Conservation (phyloP, 2,888 invertebrate genomes). For the Lumbricus terrestris region DNA sequence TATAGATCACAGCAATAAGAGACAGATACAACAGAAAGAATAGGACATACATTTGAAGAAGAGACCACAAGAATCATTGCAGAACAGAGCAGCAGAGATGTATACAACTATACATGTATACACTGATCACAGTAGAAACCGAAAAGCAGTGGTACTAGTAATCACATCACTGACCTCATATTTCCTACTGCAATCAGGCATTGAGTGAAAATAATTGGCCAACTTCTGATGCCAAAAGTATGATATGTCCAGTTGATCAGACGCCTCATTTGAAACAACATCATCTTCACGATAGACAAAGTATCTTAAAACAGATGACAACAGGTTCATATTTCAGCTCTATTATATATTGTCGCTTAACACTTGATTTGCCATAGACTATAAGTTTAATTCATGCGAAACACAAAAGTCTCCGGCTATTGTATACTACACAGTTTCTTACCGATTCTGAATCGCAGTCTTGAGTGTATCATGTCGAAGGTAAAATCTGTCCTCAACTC, state of each 20-base stretch:
- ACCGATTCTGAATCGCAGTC: slow-evolving; percentile 36
- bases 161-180: slow-evolving; percentile 45
- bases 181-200: slow-evolving; percentile 48
- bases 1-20: not conserved
- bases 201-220: slow-evolving; percentile 50
- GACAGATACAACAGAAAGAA: not conserved
- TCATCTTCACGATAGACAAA: slow-evolving; percentile 32
- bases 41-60: not conserved
- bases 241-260: slow-evolving; percentile 23
- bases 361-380: not conserved
- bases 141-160: not conserved
- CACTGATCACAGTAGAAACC: not conserved
- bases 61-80: not conserved
- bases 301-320: slow-evolving; percentile 29
- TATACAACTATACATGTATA: no score
- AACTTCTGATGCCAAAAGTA: slow-evolving; percentile 52
- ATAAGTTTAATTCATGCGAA: not conserved
- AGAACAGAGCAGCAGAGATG: not conserved
- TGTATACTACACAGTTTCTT: not conserved
- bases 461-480: slow-evolving; percentile 38
- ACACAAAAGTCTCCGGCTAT: not conserved
- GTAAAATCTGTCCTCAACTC: slow-evolving; percentile 35
- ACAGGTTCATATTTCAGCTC: not conserved
- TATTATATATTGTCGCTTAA: not conserved
- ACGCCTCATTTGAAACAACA: slow-evolving; percentile 26